phyloP scores from a whole-genome alignment of 2,113 vertebrate genomes.

The Reinhardtius hippoglossoides region DNA sequence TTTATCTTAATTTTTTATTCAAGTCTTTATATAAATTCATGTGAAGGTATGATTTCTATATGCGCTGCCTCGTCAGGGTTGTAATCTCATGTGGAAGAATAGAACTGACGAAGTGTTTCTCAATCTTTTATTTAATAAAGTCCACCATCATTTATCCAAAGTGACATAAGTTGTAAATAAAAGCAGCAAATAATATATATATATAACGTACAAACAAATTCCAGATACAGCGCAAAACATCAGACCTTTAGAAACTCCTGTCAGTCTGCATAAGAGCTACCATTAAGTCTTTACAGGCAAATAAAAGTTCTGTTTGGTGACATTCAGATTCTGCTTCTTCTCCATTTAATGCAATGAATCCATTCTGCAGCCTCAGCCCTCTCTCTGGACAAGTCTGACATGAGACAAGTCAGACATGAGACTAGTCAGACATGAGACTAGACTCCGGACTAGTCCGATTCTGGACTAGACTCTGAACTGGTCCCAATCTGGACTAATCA shows the following conservation, averaged over 20 bases:
- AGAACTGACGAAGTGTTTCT: neutral
- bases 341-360: neutral
- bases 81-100: neutral
- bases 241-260: slow-evolving; percentile 15
- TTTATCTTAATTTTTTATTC: no score
- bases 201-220: neutral
- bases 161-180: slow-evolving; percentile 54
- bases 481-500: no score
- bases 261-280: no score
- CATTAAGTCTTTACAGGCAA: neutral
- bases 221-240: neutral
- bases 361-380: no score
- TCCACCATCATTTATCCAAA: slow-evolving; percentile 32
- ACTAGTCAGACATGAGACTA: no score
- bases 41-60: neutral
- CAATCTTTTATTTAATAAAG: slow-evolving; percentile 36
- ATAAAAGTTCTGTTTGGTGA: neutral
- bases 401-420: no score
- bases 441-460: slow-evolving; percentile 50
- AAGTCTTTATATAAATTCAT: neutral
- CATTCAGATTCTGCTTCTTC: neutral
- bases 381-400: no score
- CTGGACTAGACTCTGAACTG: neutral
- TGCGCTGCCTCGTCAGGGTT: neutral
- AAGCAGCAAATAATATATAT: slow-evolving; percentile 13